Evolutionary conservation across 2,888 invertebrate species (phyloP), one percentile per base, ranked within the genome.

Genomic region (Dicroscelio sp.): DNA sequence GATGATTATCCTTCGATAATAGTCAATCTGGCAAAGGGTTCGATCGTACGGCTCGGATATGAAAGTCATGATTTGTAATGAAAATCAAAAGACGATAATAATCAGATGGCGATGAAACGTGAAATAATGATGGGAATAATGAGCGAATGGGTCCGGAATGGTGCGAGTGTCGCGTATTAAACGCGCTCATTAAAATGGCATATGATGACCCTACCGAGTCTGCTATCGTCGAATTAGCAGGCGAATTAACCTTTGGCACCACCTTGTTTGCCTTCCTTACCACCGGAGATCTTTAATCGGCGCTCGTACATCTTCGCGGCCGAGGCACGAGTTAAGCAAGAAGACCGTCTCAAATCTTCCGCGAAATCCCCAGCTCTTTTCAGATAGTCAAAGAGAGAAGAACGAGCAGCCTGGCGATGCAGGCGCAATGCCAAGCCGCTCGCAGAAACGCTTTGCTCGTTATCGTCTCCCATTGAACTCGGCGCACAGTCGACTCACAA

Each of bases 261-360:
- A 86, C 79, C 92, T 85, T 88, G 88, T 88, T 84, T 84, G 80
- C 88, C 67, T 84, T 87, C 65, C 92, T 69, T 60, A 79, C 75
- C 90, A 75, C 84, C 90, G 88, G 48, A 71, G 84, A 58, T 86
- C 92, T 88, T 92, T 93, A 94, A 94, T 93, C 92, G 92, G 52
- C 69, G 82, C 75, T 90, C 88, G 83, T 90, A 92, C 92, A 55
- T 90, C 84, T 86, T 67, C 71, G 87, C 35, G 63, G 71, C 17
- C 60, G 35, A 67, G 80, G 38, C 79, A 73, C 65, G 73, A 60
- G 25, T 76, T 38, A 27, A 86, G 71, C 76, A 60, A 82, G 71
- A 85, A 75, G 63, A 78, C 48, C 84, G 71, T 88, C 89, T 71
- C 88, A 69, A 65, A 78, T 90, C 75, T 91, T 90, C 71, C 88